Percentiles rank a stretch among this genome's conserved stretches.
phyloP scores from a whole-genome alignment of 1,140 invertebrate genomes.

The Sweltsa coloradensis region DNA sequence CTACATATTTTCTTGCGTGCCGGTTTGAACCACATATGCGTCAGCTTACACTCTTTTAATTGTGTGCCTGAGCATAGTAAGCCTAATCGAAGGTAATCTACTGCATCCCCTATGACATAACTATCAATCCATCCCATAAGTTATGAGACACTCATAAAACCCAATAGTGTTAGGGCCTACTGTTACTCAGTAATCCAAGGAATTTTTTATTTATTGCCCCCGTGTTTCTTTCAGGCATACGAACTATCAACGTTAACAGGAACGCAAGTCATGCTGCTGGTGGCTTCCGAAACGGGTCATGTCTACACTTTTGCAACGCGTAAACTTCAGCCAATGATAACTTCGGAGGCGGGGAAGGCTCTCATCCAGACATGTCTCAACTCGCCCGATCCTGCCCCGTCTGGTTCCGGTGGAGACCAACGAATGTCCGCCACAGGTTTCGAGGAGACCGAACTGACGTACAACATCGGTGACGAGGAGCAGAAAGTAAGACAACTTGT shows the following conservation, averaged over 20 bases:
- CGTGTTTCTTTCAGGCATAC: conserved; percentile 68
- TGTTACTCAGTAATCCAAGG: too few species aligned
- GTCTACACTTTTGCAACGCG: conserved; percentile 99
- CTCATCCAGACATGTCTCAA: conserved; percentile 98
- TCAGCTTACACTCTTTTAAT: too few species aligned
- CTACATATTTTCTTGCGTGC: too few species aligned
- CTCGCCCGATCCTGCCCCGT: conserved; percentile 83
- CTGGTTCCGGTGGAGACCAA: conserved; percentile 63
- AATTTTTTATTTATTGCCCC: too few species aligned
- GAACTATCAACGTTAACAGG: conserved; percentile 97
- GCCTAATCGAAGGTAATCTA: too few species aligned
- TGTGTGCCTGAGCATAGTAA: too few species aligned
- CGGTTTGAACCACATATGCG: too few species aligned
- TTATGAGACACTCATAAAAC: too few species aligned
- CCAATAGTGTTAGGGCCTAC: too few species aligned
- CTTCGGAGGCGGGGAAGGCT: conserved; percentile 94
- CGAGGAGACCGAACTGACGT: conserved; percentile 95
- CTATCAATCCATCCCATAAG: too few species aligned
- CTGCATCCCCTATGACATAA: too few species aligned
- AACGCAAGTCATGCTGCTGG: conserved; percentile 95
- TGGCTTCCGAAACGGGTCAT: conserved; percentile 93
- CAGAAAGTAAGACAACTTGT: conserved; percentile 93
- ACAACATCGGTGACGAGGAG: conserved; percentile 88
- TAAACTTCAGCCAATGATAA: conserved; percentile 99
- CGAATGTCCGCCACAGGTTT: conserved; percentile 97